Percentiles rank a stretch among this genome's conserved stretches.
These are phyloP conservation scores for Andrena dorsata DNA, from an alignment of 2,888 invertebrate genomes.

Conservation along the genomic window DNA sequence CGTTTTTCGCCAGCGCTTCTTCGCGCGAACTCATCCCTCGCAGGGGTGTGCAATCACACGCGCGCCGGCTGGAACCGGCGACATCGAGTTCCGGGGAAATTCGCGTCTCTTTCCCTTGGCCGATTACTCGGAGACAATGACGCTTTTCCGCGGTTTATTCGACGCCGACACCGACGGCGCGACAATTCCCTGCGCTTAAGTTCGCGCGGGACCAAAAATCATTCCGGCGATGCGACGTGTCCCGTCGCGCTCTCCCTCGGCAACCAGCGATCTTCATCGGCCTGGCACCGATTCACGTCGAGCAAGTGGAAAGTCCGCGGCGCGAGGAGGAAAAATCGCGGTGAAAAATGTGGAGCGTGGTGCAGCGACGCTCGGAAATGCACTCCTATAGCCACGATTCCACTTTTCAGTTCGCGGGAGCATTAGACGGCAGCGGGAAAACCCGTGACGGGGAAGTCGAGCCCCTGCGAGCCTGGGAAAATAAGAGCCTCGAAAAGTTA, in stretches of 20 bases:
- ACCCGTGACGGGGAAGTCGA: not conserved
- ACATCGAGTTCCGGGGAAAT: constrained; percentile 24
- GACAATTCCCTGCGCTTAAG: constrained; percentile 42
- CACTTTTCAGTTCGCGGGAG: constrained; percentile 5
- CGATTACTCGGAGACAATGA: constrained; percentile 69
- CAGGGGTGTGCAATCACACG: constrained; percentile 2
- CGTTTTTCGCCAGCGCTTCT: constrained; percentile 26
- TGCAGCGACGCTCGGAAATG: constrained; percentile 11
- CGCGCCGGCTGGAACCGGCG: not conserved
- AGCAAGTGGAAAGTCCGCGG: constrained; percentile 1
- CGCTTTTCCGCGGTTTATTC: constrained; percentile 65
- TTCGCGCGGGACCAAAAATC: not conserved
- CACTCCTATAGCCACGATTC: constrained; percentile 8
- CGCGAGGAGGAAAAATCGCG: not conserved
- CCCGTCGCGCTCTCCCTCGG: constrained; percentile 14
- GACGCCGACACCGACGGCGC: constrained; percentile 38
- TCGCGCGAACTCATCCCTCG: constrained; percentile 1
- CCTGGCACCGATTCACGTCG: constrained; percentile 35
- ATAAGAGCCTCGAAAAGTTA: constrained; percentile 30
- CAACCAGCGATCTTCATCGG: constrained; percentile 56
- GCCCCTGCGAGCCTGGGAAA: constrained; percentile 1
- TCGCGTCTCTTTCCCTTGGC: constrained; percentile 14
- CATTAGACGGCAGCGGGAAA: constrained; percentile 3
- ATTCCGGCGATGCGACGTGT: not conserved
- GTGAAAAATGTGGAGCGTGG: not conserved